These are phyloP conservation scores for Pocillopora verrucosa DNA, from an alignment of 64 coral and sea anemone genomes.

Conservation along the genomic window DNA sequence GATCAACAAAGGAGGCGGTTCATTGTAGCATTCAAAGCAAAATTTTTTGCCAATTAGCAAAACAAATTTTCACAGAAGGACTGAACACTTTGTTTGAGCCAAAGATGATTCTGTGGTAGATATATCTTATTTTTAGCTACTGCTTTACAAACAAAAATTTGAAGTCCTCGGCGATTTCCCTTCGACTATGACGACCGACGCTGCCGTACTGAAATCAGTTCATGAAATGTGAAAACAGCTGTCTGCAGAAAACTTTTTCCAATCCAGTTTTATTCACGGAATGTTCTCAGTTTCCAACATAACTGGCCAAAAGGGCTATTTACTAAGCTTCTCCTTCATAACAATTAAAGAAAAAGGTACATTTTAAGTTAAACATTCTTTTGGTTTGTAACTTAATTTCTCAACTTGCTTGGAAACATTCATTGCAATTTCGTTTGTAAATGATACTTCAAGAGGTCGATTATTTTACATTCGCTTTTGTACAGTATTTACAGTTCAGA, in stretches of 20 bases:
- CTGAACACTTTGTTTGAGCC: not conserved
- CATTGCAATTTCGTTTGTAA: constrained; percentile 2
- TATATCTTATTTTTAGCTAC: not conserved
- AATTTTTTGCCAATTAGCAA: constrained; percentile 22
- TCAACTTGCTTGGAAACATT: not conserved
- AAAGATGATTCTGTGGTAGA: not conserved
- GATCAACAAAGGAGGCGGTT: constrained; percentile 28
- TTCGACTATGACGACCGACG: not conserved
- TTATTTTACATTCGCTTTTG: constrained; percentile 7
- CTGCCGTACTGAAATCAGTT: not conserved
- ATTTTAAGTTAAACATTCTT: not conserved
- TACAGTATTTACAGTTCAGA: constrained; percentile 34
- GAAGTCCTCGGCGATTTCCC: not conserved
- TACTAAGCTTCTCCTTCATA: not conserved
- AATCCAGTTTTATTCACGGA: too few species aligned
- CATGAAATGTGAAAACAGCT: not conserved
- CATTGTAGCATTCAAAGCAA: not conserved
- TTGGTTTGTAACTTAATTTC: not conserved
- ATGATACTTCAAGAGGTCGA: not conserved
- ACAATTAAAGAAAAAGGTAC: not conserved
- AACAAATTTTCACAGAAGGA: constrained; percentile 43
- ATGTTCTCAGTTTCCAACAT: not conserved
- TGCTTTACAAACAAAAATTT: not conserved
- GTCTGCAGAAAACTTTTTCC: not conserved
- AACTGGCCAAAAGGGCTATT: not conserved